phyloP scores from a whole-genome alignment of 2,113 vertebrate genomes.

The Xerus inauris region DNA sequence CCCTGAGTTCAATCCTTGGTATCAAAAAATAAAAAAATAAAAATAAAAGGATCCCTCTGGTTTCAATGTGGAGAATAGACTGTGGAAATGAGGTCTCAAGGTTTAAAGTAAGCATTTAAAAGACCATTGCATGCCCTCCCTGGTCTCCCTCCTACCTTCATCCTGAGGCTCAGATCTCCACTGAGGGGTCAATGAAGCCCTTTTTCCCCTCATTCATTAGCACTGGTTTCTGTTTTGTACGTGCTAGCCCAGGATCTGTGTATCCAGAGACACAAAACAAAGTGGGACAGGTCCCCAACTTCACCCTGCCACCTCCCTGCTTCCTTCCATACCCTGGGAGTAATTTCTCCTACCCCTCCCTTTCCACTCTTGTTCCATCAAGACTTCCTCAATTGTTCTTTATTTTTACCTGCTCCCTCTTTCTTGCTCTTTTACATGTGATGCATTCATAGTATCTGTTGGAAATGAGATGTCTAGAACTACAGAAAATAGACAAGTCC shows the following conservation, averaged over 20 bases:
- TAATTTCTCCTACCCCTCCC: background rate
- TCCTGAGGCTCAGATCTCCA: constrained; percentile 94
- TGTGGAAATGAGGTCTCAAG: background rate
- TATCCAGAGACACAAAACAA: constrained; percentile 65
- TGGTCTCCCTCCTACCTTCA: constrained; percentile 27
- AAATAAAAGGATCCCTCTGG: background rate
- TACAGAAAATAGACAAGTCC: background rate
- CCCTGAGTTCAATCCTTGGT: too few species aligned
- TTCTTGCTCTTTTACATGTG: background rate
- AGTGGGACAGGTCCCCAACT: background rate
- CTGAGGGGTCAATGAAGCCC: constrained; percentile 97
- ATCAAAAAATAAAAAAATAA: too few species aligned
- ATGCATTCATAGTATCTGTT: background rate
- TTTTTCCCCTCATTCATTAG: constrained; percentile 98
- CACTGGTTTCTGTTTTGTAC: constrained; percentile 97
- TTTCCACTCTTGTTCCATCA: background rate
- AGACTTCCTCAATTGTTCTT: background rate
- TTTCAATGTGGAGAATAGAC: background rate
- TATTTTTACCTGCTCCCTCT: background rate
- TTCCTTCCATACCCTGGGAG: background rate
- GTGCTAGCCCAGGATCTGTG: constrained; percentile 98
- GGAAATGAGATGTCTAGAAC: background rate
- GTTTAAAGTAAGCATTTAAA: background rate
- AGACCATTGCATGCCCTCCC: background rate
- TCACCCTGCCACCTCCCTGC: background rate